Evolutionary conservation across 2,888 invertebrate species (phyloP), one percentile per base, ranked within the genome.

Genomic region (Ypsolopha scabrella): DNA sequence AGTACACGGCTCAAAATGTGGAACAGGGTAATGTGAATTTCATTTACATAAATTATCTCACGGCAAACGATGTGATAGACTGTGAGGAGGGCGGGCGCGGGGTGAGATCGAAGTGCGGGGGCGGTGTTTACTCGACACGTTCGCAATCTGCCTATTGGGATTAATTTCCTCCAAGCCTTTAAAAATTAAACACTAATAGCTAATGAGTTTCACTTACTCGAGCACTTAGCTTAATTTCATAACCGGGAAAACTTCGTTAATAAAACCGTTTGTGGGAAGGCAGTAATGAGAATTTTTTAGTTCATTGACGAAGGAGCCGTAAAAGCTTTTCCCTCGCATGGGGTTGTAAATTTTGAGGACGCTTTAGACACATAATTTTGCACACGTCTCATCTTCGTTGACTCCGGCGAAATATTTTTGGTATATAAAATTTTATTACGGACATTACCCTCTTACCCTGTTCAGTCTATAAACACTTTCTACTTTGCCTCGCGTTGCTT

Each of bases 401-500:
- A 75, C 24, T 24, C 77, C 68, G 67, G 66, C 75, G 71, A 82
- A 83, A 83, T 83, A 83, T 82, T 80, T 24, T 80, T 78, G 79
- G 79, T 74, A 75, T 76, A 80, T 83, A 80, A 85, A 83, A 85
- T 83, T 82, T 85, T 86, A 83, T 85, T 80, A 81, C 70, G 61
- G 63, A 60, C 79, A 73, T 79, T 78, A 83, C 79, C 78, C 76
- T 75, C 76, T 77, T 77, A 71, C 72, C 64, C 69, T 70, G 71
- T 68, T 74, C 73, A 65, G 65, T 70, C 69, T 78, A 75, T 76
- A 81, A 80, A 81, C 76, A 81, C 79, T 78, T 75, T 75, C 69
- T 70, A 66, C 74, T 72, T 74, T 72, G 69, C 68, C 67, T 63
- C 60, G 63, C 66, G 70, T 69, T 68, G 65, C 62, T 58, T 59